phyloP scores from a whole-genome alignment of 2,888 invertebrate species.

The Hydroisotoma schaefferi region DNA sequence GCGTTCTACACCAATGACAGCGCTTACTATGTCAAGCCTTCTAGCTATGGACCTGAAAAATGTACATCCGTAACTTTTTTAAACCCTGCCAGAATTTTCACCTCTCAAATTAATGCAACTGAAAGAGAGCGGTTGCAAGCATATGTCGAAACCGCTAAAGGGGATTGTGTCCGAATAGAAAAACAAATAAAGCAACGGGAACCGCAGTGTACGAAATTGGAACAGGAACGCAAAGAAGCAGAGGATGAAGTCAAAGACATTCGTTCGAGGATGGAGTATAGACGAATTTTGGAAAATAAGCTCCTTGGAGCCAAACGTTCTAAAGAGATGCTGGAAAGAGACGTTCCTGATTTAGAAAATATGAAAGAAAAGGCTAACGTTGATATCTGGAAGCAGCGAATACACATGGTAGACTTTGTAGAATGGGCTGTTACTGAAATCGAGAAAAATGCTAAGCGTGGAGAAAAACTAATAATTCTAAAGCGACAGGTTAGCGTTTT shows the following conservation, averaged over 20 bases:
- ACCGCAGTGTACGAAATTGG: slow-evolving; percentile 12
- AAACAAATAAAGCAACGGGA: slow-evolving; percentile 25
- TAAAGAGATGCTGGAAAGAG: slow-evolving; percentile 12
- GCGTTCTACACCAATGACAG: slow-evolving; percentile 23
- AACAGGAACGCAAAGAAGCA: slow-evolving; percentile 14
- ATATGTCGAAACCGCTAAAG: slow-evolving; percentile 3
- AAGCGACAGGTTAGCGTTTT: slow-evolving; percentile 31
- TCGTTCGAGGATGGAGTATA: slow-evolving; percentile 21
- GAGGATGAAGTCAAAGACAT: slow-evolving; percentile 33
- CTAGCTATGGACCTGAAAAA: background rate
- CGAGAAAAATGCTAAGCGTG: slow-evolving; percentile 4
- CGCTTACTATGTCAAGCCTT: background rate
- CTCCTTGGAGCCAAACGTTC: slow-evolving; percentile 16
- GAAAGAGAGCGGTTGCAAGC: slow-evolving; percentile 35
- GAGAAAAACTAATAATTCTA: slow-evolving; percentile 12
- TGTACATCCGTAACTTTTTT: slow-evolving; percentile 11
- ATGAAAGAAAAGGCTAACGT: slow-evolving; percentile 13
- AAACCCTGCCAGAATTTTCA: slow-evolving; percentile 37
- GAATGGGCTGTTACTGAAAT: slow-evolving; percentile 20
- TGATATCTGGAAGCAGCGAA: slow-evolving; percentile 22
- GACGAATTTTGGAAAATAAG: slow-evolving; percentile 12
- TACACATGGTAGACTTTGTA: slow-evolving; percentile 2
- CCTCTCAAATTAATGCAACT: slow-evolving; percentile 39
- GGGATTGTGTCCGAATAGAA: slow-evolving; percentile 33
- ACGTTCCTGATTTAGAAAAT: slow-evolving; percentile 25